phyloP scores from a whole-genome alignment of 2,113 vertebrate species.

The Siniperca chuatsi region DNA sequence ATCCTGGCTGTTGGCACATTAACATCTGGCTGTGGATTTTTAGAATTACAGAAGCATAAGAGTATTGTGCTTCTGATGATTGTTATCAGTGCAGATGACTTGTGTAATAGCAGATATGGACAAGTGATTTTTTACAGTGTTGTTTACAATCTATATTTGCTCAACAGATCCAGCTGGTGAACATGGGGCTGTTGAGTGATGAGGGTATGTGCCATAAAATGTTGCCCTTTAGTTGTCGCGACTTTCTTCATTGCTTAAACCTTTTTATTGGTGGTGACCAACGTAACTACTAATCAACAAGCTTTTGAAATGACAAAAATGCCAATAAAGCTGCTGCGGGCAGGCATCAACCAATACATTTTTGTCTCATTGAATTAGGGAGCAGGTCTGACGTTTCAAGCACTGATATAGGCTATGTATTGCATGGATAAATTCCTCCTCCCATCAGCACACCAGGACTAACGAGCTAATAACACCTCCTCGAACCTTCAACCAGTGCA shows the following conservation, averaged over 20 bases:
- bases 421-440: conserved; percentile 69
- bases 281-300: conserved; percentile 31
- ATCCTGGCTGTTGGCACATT: conserved; percentile 66
- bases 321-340: conserved; percentile 47
- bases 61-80: conserved; percentile 73
- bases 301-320: conserved; percentile 26
- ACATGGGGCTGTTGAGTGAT: conserved; percentile 4
- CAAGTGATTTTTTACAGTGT: conserved; percentile 47
- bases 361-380: conserved; percentile 52
- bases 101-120: conserved; percentile 32
- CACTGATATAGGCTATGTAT: conserved; percentile 53
- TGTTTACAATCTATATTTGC: conserved; percentile 49
- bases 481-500: not conserved
- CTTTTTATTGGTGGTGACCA: conserved; percentile 31
- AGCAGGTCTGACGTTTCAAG: conserved; percentile 36
- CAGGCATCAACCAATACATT: conserved; percentile 27
- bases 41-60: conserved; percentile 66
- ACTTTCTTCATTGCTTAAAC: conserved; percentile 20
- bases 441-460: conserved; percentile 61
- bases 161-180: conserved; percentile 47
- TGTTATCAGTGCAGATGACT: conserved; percentile 73
- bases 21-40: conserved; percentile 77
- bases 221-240: conserved; percentile 1
- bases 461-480: conserved; percentile 60
- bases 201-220: not conserved